phyloP scores from a whole-genome alignment of 2,888 invertebrate genomes.

The Euplexia lucipara region DNA sequence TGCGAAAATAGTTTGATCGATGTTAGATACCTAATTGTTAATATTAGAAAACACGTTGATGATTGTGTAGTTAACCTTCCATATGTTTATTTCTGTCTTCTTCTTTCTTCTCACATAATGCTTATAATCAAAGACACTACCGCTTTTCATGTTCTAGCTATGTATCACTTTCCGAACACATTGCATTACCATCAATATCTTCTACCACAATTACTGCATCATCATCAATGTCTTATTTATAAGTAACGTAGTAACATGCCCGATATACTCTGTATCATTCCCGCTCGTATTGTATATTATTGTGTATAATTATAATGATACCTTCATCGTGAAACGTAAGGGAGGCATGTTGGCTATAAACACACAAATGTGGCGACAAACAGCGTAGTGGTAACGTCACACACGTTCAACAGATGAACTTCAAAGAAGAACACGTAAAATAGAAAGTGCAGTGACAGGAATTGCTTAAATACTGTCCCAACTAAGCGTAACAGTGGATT shows the following conservation, averaged over 20 bases:
- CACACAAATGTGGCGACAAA: conserved; percentile 47
- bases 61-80: conserved; percentile 33
- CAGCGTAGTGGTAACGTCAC: background rate
- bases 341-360: conserved; percentile 66
- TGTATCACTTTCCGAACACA: conserved; percentile 6
- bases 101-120: conserved; percentile 16
- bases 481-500: too few species aligned
- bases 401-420: background rate
- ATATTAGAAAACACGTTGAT: conserved; percentile 39
- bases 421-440: background rate
- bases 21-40: conserved; percentile 43
- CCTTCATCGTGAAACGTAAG: conserved; percentile 76
- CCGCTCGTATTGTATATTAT: conserved; percentile 81
- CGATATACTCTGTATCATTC: conserved; percentile 83
- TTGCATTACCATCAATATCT: conserved; percentile 6
- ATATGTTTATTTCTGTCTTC: conserved; percentile 7
- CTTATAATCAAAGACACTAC: conserved; percentile 21
- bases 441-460: too few species aligned
- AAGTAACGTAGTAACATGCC: conserved; percentile 79
- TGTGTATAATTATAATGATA: conserved; percentile 84
- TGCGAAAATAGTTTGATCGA: conserved; percentile 43
- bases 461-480: too few species aligned
- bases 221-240: conserved; percentile 41
- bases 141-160: conserved; percentile 23
- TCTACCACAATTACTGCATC: conserved; percentile 17